Evolutionary conservation across 1,140 invertebrate genomes (phyloP), one percentile per base, ranked within the genome.

Genomic region (Zaprionus camerounensis): DNA sequence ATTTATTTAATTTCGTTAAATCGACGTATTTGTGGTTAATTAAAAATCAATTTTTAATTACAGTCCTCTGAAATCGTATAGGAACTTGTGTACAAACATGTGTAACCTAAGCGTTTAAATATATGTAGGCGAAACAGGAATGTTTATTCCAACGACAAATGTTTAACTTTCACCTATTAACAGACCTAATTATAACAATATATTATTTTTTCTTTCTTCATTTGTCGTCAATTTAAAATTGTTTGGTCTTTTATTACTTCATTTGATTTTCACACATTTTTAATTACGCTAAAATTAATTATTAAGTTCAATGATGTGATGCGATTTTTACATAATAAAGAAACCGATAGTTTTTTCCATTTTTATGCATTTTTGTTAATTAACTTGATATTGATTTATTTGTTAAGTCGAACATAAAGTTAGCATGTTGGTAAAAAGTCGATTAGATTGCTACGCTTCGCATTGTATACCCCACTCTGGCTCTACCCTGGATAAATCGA

Each of bases 401-500:
- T 22, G 6, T 51, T 51, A 22, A 51, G 3, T 24, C 12, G 9
- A 51, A 24, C 12, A 49, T 22, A 12, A 22, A 49, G 20, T 22
- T 51, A 3, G 7, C 41, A 24, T 13, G 3, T 51, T 51, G 46
- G 3, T 46, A 17, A 46, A 46, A n/a, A 17, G n/a, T 7, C 41
- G 41, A 46, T 46, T 46, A 44, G 41, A 44, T 17, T 44, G 15
- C 41, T n/a, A 5, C 7, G 41, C n/a, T 2, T 17, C 12, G 36
- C 12, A 38, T 26, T 26, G 15, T 26, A 65, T 51, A 36, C 36
- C 41, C 13, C 56, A 46, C n/a, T 2, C 13, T 46, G n/a, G 41
- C n/a, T 12, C 41, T 38, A 55, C 72, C 80, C 67, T 46, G 71
- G 72, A 80, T 70, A 69, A 70, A 80, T 83, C 65, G 76, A 76